Percentiles rank a stretch among this genome's conserved stretches.
phyloP scores from a whole-genome alignment of 1,140 invertebrate species.

The Calycopis cecrops region DNA sequence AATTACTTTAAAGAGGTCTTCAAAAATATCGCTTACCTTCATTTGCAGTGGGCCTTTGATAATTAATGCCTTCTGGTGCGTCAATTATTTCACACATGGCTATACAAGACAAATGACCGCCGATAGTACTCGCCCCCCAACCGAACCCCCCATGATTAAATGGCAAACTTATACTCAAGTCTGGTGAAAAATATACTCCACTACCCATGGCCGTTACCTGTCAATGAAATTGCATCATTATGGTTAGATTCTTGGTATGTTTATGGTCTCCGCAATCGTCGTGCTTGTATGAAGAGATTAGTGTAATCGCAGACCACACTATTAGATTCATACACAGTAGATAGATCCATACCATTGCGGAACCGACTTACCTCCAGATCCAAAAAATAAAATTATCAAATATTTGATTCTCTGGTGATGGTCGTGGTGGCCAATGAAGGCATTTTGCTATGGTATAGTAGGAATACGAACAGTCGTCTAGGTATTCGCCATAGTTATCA shows the following conservation, averaged over 20 bases:
- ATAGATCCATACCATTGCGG: no score
- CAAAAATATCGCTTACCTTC: slow-evolving; percentile 40
- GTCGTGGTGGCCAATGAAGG: no score
- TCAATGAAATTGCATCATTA: slow-evolving; percentile 19
- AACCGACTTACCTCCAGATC: no score
- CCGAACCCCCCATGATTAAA: slow-evolving; percentile 82
- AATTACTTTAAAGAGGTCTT: neutral
- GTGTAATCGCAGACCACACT: no score
- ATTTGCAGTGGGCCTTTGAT: slow-evolving; percentile 49
- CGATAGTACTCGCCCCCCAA: slow-evolving; percentile 84
- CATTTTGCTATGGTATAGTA: no score
- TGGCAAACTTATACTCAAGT: slow-evolving; percentile 81
- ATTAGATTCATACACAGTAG: no score
- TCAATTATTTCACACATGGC: slow-evolving; percentile 87
- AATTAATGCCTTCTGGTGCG: slow-evolving; percentile 78
- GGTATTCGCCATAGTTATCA: no score
- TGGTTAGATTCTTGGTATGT: neutral
- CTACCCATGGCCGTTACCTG: slow-evolving; percentile 83
- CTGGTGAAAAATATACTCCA: slow-evolving; percentile 85
- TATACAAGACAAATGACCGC: slow-evolving; percentile 83
- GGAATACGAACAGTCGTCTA: no score
- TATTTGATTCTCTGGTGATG: no score
- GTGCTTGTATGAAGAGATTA: no score
- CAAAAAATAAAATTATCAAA: no score
- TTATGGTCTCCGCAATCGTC: no score